Conservation (phyloP, 2,888 invertebrate genomes). For the Ariolimax columbianus region DNA sequence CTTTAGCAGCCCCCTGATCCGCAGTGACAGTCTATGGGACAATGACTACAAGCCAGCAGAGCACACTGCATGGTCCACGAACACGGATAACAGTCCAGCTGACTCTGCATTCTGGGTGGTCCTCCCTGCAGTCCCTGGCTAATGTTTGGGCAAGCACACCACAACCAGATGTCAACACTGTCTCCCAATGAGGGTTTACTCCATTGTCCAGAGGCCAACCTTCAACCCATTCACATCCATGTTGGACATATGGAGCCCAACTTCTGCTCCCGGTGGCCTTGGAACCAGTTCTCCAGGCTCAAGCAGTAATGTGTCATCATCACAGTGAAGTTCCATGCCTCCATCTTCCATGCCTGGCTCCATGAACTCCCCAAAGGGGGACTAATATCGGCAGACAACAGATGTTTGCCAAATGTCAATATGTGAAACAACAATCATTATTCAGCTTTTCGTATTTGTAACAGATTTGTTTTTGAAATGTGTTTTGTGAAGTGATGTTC, state of each 20-base stretch:
- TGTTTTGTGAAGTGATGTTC: no score
- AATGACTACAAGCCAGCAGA: conserved; percentile 68
- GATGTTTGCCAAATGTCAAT: background rate
- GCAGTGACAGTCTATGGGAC: conserved; percentile 76
- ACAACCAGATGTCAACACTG: conserved; percentile 24
- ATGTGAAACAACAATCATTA: conserved; percentile 31
- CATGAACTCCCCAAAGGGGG: conserved; percentile 23
- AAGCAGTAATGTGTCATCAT: background rate
- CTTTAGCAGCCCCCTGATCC: conserved; percentile 71
- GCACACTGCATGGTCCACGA: conserved; percentile 64
- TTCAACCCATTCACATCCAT: conserved; percentile 70
- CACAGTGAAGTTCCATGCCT: conserved; percentile 17
- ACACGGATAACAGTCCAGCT: conserved; percentile 56
- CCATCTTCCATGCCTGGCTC: background rate
- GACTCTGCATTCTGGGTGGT: conserved; percentile 62
- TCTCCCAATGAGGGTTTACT: conserved; percentile 1
- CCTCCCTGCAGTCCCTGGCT: conserved; percentile 60
- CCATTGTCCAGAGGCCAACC: conserved; percentile 47
- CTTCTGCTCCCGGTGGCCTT: conserved; percentile 58
- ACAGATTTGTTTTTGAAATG: no score
- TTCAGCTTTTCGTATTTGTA: no score
- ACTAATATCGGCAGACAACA: background rate
- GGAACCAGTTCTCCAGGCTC: conserved; percentile 43
- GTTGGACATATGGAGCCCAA: conserved; percentile 73
- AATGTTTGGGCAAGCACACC: conserved; percentile 65